Conservation (phyloP, 2,113 vertebrate species). For the Malurus melanocephalus region DNA sequence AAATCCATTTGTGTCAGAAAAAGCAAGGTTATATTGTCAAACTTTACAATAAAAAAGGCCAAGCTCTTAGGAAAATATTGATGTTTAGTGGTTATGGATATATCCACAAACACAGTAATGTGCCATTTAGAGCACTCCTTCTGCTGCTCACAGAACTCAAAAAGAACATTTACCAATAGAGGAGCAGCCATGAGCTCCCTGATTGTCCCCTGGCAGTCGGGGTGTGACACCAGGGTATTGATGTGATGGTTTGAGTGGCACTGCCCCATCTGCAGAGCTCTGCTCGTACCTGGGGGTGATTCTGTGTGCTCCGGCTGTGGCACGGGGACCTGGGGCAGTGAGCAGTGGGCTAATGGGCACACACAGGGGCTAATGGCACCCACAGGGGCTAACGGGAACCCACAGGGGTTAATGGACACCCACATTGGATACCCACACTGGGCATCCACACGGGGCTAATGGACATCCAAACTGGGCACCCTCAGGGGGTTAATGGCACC, state of each 20-base stretch:
- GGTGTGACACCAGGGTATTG: rapidly evolving
- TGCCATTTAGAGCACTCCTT: rapidly evolving
- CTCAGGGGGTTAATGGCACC: no score
- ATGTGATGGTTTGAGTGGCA: rapidly evolving
- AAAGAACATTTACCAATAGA: rapidly evolving
- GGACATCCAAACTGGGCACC: no score
- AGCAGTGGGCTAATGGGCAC: no score
- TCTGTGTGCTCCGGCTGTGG: not conserved
- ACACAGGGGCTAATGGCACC: no score
- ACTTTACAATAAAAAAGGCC: not conserved
- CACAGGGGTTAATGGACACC: no score
- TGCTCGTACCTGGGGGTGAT: not conserved
- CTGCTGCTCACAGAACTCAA: not conserved
- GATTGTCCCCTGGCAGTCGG: not conserved
- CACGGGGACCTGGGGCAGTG: not conserved
- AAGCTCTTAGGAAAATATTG: not conserved
- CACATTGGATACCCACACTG: no score
- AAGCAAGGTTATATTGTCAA: not conserved
- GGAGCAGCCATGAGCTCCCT: not conserved
- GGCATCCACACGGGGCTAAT: no score
- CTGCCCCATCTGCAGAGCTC: rapidly evolving
- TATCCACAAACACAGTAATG: rapidly evolving
- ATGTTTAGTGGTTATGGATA: not conserved
- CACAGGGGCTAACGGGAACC: no score
- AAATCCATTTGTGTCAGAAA: not conserved